Percentiles rank a stretch among this genome's conserved stretches.
Evolutionary conservation across 2,888 invertebrate genomes (phyloP).

Genomic region (Gordius sp.): DNA sequence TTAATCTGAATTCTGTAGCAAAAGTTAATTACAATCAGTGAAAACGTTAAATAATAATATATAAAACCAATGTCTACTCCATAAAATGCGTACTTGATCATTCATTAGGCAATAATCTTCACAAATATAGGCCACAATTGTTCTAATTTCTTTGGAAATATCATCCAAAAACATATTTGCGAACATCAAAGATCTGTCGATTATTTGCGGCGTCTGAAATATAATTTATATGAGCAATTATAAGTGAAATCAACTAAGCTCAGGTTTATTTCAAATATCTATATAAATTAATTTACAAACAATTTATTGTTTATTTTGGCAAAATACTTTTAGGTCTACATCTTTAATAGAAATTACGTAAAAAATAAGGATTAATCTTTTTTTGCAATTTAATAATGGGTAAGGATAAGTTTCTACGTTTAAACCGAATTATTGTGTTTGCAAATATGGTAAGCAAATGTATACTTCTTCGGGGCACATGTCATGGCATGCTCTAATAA

Average conservation of each 20-base stretch:
- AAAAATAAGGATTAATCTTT: no score
- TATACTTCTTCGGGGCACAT: constrained; percentile 69
- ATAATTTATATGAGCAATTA: neutral
- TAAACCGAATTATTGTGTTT: neutral
- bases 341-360: no score
- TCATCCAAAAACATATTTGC: constrained; percentile 92
- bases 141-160: constrained; percentile 93
- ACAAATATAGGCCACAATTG: constrained; percentile 88
- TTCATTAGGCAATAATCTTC: constrained; percentile 91
- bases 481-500: constrained; percentile 86
- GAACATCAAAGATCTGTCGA: constrained; percentile 71
- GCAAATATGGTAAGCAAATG: neutral
- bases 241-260: constrained; percentile 15
- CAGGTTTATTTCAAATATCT: no score
- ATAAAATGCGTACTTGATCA: constrained; percentile 32
- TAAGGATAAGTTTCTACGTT: no score
- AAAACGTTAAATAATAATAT: constrained; percentile 18
- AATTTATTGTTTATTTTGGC: no score
- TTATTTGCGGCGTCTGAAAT: constrained; percentile 45
- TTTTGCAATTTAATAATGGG: no score
- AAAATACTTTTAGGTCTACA: no score
- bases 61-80: neutral
- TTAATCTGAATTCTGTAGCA: no score
- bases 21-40: neutral
- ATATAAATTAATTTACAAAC: no score